These are phyloP conservation scores for Hypsibius dujardini DNA, from an alignment of 1,140 invertebrate genomes.

Conservation along the genomic window DNA sequence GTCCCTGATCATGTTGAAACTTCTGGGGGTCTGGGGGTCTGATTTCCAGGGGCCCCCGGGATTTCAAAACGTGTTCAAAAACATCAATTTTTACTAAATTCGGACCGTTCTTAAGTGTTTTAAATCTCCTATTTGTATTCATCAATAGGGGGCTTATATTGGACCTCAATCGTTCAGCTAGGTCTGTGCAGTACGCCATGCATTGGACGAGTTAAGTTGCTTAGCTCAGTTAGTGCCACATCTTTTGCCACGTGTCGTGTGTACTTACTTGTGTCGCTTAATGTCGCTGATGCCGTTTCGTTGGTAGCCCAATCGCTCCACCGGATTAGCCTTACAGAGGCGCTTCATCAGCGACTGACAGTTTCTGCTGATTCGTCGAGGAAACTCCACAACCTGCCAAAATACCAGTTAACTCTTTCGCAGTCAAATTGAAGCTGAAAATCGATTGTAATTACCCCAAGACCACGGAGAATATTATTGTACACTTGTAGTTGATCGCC, in stretches of 20 bases:
- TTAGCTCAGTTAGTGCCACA: no score
- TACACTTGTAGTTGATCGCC: slow-evolving; percentile 38
- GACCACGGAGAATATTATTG: slow-evolving; percentile 94
- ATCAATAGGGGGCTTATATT: no score
- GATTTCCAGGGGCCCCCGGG: no score
- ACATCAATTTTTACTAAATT: no score
- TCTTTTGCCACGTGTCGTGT: no score
- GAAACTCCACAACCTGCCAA: slow-evolving; percentile 55
- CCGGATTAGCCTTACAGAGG: slow-evolving; percentile 90
- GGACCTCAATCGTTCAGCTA: neutral
- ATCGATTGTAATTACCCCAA: slow-evolving; percentile 51
- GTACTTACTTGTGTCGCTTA: slow-evolving; percentile 78
- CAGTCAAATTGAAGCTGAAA: no score
- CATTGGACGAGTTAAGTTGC: neutral
- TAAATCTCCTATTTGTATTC: no score
- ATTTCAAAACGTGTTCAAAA: no score
- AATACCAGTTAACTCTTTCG: slow-evolving; percentile 25
- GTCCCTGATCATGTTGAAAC: no score
- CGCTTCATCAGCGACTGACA: slow-evolving; percentile 87
- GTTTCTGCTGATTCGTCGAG: slow-evolving; percentile 73
- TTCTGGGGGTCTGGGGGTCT: no score
- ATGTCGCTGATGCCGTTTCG: slow-evolving; percentile 93
- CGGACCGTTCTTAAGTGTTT: no score
- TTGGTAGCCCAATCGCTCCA: slow-evolving; percentile 87
- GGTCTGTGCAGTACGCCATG: neutral